Evolutionary conservation across 2,113 vertebrate species (phyloP), one percentile per base, ranked within the genome.

Genomic region (Microtus ochrogaster): DNA sequence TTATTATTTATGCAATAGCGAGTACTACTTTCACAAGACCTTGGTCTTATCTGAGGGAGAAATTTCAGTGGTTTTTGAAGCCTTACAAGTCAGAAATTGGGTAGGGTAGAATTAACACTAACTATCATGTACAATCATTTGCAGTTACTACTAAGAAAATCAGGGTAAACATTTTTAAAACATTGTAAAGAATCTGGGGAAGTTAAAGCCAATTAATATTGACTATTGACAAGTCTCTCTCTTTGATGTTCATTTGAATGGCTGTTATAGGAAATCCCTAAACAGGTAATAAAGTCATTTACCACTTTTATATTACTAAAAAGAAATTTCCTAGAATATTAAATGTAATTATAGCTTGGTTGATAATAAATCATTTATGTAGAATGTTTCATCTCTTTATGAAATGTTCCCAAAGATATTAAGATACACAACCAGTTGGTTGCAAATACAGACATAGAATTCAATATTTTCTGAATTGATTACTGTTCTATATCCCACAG

Each of bases 101-200:
- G 17, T 2, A 47, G 7, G 0, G 0, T 6, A 2, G 22, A 3
- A 55, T 41, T 79, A 7, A 0, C 19, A n/a, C 2, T 44, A 39
- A 66, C 12, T 61, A 3, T 52, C 36, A 22, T 36, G 16, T 11
- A 8, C 47, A 74, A 61, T 36, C 13, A 12, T 73, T 47, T 61
- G 26, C 4, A 10, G 58, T 63, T 52, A 2, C 22, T 39, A n/a
- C 16, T 7, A n/a, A n/a, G 47, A 33, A 19, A 44, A 17, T 33
- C 9, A 17, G 6, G 5, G 2, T 63, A 22, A 76, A 12, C 2
- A 13, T 33, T 78, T 78, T 47, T 11, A 55, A 68, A 47, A 21
- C 0, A n/a, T 78, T 79, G 65, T 30, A 88, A 63, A 68, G 17
- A 82, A 55, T 52, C 5, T 26, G 36, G 24, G 28, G 76, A 30